These are phyloP conservation scores for Lampropteryx suffumata DNA, from an alignment of 2,888 invertebrate species.

Conservation along the genomic window DNA sequence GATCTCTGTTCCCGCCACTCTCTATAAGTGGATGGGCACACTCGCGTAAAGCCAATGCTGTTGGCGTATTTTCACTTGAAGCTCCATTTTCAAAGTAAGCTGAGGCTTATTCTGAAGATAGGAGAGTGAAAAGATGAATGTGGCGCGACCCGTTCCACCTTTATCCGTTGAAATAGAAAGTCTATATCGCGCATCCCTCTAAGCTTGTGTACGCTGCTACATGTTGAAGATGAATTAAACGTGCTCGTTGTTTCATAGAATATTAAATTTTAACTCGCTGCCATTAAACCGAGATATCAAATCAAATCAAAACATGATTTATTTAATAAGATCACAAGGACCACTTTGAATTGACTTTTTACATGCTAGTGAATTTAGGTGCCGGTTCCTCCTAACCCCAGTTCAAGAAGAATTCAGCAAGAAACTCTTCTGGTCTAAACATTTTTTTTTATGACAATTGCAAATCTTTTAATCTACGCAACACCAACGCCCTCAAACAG, in stretches of 20 bases:
- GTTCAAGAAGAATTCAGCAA: too few relatives aligned
- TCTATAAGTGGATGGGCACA: constrained; percentile 41
- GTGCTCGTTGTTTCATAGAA: not conserved
- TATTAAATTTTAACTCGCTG: too few relatives aligned
- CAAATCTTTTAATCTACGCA: too few relatives aligned
- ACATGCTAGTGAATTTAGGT: too few relatives aligned
- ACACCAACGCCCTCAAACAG: too few relatives aligned
- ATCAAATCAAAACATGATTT: too few relatives aligned
- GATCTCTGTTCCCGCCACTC: constrained; percentile 41
- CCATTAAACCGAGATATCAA: too few relatives aligned
- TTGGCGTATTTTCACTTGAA: constrained; percentile 50
- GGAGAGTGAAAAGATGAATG: constrained; percentile 61
- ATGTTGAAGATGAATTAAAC: not conserved
- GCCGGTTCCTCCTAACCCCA: too few relatives aligned
- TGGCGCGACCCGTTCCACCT: constrained; percentile 51
- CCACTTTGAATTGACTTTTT: too few relatives aligned
- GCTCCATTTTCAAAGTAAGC: constrained; percentile 59
- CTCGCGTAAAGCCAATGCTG: constrained; percentile 43
- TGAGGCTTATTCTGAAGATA: constrained; percentile 53
- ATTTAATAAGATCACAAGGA: too few relatives aligned
- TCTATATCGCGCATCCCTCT: constrained; percentile 36
- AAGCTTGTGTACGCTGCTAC: constrained; percentile 3
- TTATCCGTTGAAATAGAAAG: constrained; percentile 49
- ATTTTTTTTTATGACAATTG: too few relatives aligned
- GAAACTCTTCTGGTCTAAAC: too few relatives aligned